Percentiles rank a stretch among this genome's conserved stretches.
Evolutionary conservation across 2,797 vertebrate genomes (phyloP).

Genomic region (Pseudotriccus pelzelni): DNA sequence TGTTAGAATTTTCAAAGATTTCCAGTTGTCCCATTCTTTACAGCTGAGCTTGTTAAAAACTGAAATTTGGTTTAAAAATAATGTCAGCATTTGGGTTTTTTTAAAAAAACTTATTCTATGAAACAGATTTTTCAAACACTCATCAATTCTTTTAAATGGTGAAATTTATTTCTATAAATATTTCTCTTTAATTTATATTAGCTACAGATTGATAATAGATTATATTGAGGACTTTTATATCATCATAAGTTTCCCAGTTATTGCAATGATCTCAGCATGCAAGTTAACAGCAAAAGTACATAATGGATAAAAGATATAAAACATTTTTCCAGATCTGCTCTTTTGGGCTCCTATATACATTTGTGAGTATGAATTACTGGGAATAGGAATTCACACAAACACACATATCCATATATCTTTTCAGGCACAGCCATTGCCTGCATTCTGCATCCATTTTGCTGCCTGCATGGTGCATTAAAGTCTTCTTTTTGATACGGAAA

Average conservation of each 20-base stretch:
- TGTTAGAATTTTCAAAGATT: background rate
- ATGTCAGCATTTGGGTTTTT: background rate
- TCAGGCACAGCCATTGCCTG: background rate
- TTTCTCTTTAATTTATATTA: background rate
- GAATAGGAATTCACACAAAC: background rate
- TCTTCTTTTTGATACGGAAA: conserved; percentile 6
- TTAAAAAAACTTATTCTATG: background rate
- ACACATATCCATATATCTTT: background rate
- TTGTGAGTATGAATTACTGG: background rate
- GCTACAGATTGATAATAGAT: background rate
- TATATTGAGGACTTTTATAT: background rate
- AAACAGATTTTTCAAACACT: background rate
- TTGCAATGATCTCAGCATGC: background rate
- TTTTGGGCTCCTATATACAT: background rate
- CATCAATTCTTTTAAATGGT: rapidly evolving
- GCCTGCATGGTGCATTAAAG: background rate
- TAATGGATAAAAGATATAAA: background rate
- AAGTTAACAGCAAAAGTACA: background rate
- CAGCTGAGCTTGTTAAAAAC: background rate
- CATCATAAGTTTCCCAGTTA: background rate
- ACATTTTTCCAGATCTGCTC: background rate
- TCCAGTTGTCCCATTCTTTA: background rate
- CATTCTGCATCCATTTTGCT: background rate
- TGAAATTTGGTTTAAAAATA: background rate
- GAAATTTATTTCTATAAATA: background rate